A percentile compares a stretch with the other conserved stretches of the same genome.
Conservation (phyloP, 2,113 vertebrate species). For the Phrynosoma blainvillii region DNA sequence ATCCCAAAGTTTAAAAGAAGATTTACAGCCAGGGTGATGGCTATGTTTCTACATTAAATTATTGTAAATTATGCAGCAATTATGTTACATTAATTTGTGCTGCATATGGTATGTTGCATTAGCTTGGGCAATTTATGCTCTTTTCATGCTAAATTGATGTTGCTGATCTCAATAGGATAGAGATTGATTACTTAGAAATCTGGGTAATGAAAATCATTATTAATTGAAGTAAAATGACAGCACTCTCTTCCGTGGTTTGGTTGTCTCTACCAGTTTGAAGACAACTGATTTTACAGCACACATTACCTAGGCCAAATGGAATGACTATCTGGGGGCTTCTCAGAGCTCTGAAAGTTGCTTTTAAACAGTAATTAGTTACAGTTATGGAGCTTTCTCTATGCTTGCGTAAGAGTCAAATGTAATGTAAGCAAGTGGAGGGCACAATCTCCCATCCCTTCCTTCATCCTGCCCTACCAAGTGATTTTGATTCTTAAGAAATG, state of each 20-base stretch:
- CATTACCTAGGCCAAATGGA: background rate
- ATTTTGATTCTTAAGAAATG: no score
- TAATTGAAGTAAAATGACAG: background rate
- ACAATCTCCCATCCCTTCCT: no score
- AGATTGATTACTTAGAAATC: background rate
- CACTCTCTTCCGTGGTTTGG: background rate
- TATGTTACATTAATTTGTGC: constrained; percentile 10
- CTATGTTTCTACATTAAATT: background rate
- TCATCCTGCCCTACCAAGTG: no score
- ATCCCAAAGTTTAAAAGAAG: background rate
- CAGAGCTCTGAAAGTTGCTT: no score
- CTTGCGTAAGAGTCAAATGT: no score
- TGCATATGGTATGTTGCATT: constrained; percentile 6
- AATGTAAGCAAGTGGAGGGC: no score
- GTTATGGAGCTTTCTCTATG: background rate
- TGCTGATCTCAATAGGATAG: background rate
- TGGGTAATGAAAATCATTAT: background rate
- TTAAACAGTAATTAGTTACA: no score
- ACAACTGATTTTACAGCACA: no score
- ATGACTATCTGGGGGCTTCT: background rate
- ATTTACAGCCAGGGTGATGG: background rate
- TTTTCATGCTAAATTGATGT: background rate
- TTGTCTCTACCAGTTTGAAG: background rate
- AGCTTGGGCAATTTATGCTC: background rate
- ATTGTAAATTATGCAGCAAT: constrained; percentile 21